Percentiles rank a stretch among this genome's conserved stretches.
phyloP scores from a whole-genome alignment of 2,797 vertebrate genomes.

The Clarias laeviceps region DNA sequence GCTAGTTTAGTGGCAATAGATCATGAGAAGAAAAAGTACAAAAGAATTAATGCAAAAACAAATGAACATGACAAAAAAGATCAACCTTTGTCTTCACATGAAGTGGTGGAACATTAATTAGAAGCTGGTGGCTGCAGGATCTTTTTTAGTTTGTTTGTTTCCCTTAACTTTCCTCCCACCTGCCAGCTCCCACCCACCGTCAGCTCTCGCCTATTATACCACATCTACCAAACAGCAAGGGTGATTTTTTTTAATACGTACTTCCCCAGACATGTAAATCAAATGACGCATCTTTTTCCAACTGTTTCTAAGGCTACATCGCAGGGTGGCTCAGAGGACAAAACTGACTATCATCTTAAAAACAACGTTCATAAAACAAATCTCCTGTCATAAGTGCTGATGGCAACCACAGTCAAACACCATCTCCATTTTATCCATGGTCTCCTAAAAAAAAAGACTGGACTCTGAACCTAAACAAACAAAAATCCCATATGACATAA shows the following conservation, averaged over 20 bases:
- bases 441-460: background rate
- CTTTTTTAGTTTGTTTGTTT: background rate
- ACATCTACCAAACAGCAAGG: background rate
- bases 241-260: background rate
- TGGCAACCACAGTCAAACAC: background rate
- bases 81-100: background rate
- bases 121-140: background rate
- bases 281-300: background rate
- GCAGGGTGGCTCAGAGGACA: background rate
- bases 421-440: background rate
- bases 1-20: background rate
- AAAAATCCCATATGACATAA: background rate
- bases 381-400: background rate
- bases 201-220: background rate
- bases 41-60: background rate
- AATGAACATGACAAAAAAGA: conserved; percentile 12
- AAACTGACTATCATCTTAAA: background rate
- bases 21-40: background rate
- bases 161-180: background rate
- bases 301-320: background rate
- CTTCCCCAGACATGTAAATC: background rate
- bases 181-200: background rate
- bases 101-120: background rate
- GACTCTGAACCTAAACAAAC: background rate
- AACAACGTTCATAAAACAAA: background rate